Percentiles rank a stretch among this genome's conserved stretches.
phyloP scores from a whole-genome alignment of 1,140 invertebrate genomes.

The Idris sp. region DNA sequence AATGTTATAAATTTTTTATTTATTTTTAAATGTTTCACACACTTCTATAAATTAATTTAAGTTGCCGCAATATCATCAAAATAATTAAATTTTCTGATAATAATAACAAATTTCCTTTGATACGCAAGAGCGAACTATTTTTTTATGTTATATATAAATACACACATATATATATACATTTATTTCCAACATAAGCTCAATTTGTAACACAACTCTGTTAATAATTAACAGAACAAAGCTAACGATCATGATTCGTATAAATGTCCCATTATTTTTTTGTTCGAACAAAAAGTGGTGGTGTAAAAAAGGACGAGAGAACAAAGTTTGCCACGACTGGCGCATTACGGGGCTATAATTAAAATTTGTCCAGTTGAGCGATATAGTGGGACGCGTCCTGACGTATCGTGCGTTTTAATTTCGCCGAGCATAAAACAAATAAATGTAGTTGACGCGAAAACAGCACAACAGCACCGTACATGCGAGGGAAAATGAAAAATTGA shows the following conservation, averaged over 20 bases:
- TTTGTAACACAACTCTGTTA: constrained; percentile 6
- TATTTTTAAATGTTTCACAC: too few relatives aligned
- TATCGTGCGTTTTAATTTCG: constrained; percentile 49
- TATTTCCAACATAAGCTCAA: neutral
- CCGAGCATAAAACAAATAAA: constrained; percentile 51
- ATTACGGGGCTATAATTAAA: constrained; percentile 47
- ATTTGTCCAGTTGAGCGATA: constrained; percentile 34
- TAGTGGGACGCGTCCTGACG: constrained; percentile 25
- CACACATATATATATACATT: neutral
- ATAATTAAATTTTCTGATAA: too few relatives aligned
- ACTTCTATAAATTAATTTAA: too few relatives aligned
- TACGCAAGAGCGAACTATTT: neutral
- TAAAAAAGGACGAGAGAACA: constrained; percentile 5
- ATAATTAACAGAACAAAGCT: constrained; percentile 7
- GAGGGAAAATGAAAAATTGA: constrained; percentile 29
- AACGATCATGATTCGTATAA: constrained; percentile 18
- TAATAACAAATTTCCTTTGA: too few relatives aligned
- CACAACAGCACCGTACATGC: constrained; percentile 13
- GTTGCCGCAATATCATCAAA: too few relatives aligned
- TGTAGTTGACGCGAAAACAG: constrained; percentile 29
- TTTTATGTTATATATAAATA: too few relatives aligned
- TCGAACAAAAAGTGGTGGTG: neutral
- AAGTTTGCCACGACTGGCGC: constrained; percentile 11
- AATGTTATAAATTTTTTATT: too few relatives aligned
- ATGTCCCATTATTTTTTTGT: constrained; percentile 18